Evolutionary conservation across 2,113 vertebrate species (phyloP).

Genomic region (Isurus oxyrinchus): DNA sequence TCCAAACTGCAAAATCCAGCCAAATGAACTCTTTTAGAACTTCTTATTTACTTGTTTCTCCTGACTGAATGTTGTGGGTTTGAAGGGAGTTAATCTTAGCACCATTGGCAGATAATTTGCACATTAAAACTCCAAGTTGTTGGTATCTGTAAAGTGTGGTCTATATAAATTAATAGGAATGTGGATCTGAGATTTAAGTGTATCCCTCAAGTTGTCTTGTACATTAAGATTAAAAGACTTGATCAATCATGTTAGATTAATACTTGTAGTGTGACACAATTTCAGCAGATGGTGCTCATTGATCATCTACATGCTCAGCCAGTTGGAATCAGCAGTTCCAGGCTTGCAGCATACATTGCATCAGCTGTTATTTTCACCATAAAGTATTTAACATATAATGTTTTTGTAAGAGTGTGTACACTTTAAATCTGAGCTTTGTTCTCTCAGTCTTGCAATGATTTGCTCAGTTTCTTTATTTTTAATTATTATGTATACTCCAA

Average conservation of each 20-base stretch:
- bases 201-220: background rate
- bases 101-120: background rate
- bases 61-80: background rate
- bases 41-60: background rate
- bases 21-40: background rate
- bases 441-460: background rate
- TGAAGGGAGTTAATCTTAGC: background rate
- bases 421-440: background rate
- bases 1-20: background rate
- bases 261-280: slow-evolving; percentile 27
- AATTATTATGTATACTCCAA: background rate
- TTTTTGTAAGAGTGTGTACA: background rate
- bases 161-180: background rate
- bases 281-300: slow-evolving; percentile 33
- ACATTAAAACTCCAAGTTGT: background rate
- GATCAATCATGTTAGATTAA: background rate
- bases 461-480: background rate
- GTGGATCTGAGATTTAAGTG: background rate
- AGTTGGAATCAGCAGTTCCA: slow-evolving; percentile 2
- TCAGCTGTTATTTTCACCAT: background rate
- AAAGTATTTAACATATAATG: background rate
- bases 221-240: background rate
- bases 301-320: slow-evolving; percentile 9
- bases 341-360: background rate
- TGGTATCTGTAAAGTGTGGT: background rate